These are phyloP conservation scores for Diplodus sargus DNA, from an alignment of 2,797 vertebrate genomes.

Conservation along the genomic window DNA sequence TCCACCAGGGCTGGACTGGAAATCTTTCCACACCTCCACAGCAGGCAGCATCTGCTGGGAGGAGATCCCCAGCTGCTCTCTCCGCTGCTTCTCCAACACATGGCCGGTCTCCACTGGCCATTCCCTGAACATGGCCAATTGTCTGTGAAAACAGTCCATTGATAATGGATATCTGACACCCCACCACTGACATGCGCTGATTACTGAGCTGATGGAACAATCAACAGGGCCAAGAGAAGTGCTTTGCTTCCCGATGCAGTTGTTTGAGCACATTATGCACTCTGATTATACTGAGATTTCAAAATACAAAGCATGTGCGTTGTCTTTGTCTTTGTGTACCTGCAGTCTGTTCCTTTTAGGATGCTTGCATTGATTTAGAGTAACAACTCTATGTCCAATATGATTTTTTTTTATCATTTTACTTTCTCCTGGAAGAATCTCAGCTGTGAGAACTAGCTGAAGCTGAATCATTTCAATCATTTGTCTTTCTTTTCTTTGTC, in stretches of 20 bases:
- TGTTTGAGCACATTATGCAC: slow-evolving; percentile 48
- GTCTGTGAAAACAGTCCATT: slow-evolving; percentile 67
- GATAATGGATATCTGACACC: slow-evolving; percentile 63
- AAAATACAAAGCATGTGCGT: slow-evolving; percentile 30
- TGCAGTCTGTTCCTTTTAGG: not conserved
- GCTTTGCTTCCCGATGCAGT: slow-evolving; percentile 38
- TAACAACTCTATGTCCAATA: not conserved
- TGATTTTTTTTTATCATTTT: not conserved
- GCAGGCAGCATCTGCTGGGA: slow-evolving; percentile 66
- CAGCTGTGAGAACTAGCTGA: not conserved
- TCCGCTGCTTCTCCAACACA: slow-evolving; percentile 48
- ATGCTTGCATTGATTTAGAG: not conserved
- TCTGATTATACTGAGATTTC: slow-evolving; percentile 36
- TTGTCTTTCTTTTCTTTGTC: slow-evolving; percentile 30
- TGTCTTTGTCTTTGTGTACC: slow-evolving; percentile 5
- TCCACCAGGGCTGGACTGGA: slow-evolving; percentile 28
- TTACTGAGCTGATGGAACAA: slow-evolving; percentile 61
- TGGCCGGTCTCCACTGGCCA: slow-evolving; percentile 45
- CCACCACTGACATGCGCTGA: slow-evolving; percentile 31
- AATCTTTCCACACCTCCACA: slow-evolving; percentile 48
- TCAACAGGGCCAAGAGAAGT: slow-evolving; percentile 50
- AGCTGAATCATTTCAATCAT: slow-evolving; percentile 12
- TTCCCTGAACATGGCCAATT: slow-evolving; percentile 58
- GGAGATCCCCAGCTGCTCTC: slow-evolving; percentile 69
- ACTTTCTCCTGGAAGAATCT: not conserved